Evolutionary conservation across 2,113 vertebrate genomes (phyloP).

Genomic region (Platycercus adscitus): DNA sequence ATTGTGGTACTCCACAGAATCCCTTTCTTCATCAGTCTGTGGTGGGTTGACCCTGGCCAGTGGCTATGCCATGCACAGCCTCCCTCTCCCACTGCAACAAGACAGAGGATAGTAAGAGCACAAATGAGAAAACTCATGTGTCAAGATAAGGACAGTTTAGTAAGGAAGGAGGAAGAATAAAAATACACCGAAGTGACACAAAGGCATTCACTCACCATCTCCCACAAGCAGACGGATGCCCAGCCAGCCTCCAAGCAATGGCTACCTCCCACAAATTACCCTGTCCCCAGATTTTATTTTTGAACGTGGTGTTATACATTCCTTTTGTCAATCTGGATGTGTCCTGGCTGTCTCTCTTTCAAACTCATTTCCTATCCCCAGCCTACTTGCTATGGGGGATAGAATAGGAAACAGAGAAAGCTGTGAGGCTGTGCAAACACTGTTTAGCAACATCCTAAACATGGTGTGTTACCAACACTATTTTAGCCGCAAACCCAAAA

Average conservation of each 20-base stretch:
- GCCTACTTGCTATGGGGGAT: fast-evolving
- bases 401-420: neutral
- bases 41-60: neutral
- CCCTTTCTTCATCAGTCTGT: neutral
- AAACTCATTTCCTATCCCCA: neutral
- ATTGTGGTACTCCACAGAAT: neutral
- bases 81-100: neutral
- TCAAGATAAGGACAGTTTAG: neutral
- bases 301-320: neutral
- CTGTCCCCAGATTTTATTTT: neutral
- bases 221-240: neutral
- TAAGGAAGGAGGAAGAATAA: neutral
- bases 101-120: neutral
- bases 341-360: neutral
- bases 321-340: neutral
- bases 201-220: neutral
- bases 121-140: neutral
- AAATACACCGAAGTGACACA: neutral
- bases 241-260: neutral
- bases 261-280: neutral
- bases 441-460: neutral
- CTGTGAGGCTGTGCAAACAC: neutral
- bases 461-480: neutral
- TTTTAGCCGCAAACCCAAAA: neutral
- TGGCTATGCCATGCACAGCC: neutral